phyloP scores from a whole-genome alignment of 1,140 invertebrate genomes.

The Lepidotrigona ventralis region DNA sequence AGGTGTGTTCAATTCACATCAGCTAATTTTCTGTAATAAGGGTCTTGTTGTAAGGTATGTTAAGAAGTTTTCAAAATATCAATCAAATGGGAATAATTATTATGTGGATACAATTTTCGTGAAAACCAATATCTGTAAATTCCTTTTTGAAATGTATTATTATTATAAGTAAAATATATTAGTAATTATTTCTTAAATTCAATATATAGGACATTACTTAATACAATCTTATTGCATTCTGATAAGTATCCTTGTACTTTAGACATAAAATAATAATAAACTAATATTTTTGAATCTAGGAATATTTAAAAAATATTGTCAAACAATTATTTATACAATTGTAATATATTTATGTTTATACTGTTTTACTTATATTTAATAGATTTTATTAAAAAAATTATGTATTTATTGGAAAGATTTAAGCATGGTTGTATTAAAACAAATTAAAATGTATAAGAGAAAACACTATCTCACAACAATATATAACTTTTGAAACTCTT shows the following conservation, averaged over 20 bases:
- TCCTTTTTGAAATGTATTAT: not conserved
- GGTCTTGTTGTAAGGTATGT: slow-evolving; percentile 42
- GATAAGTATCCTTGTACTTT: not conserved
- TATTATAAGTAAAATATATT: not conserved
- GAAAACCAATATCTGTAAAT: not conserved
- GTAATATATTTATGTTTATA: not conserved
- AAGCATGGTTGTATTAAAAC: not conserved
- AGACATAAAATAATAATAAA: not conserved
- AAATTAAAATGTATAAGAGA: not conserved
- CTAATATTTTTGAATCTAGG: not conserved
- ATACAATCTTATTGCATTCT: not conserved
- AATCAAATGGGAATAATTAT: slow-evolving; percentile 7
- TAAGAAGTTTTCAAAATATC: not conserved
- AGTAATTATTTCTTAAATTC: not conserved
- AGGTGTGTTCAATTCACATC: slow-evolving; percentile 58
- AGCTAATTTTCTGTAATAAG: slow-evolving; percentile 70
- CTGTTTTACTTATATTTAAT: not conserved
- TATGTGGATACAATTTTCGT: not conserved
- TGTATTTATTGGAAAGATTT: not conserved
- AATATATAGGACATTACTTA: not conserved
- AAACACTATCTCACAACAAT: not conserved
- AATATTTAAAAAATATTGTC: not conserved
- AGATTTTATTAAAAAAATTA: too few species aligned
- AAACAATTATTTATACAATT: not conserved
- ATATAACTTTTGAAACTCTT: not conserved